Base-by-base conservation (phyloP, 1,140 invertebrate species). In the Mya arenaria region DNA sequence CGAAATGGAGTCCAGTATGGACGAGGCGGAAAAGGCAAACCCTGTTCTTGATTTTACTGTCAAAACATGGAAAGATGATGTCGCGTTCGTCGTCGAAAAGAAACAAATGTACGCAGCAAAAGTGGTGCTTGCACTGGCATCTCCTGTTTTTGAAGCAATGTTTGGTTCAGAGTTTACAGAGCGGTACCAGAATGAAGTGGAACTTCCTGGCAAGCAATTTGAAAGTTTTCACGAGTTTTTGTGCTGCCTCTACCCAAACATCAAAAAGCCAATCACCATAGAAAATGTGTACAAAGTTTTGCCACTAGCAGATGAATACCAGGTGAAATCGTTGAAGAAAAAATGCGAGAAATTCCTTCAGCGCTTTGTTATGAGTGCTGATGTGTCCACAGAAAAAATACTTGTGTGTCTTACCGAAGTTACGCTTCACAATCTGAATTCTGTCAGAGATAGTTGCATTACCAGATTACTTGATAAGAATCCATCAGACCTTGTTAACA, bases 101-200 rank as follows among this genome's bases (percentile, higher is more conserved):
- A 72, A 72, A 48, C 28, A 19, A 5, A 19, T 72, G 32, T 58
- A 72, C 34, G 69, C 52, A n/a, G 48, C 69, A 36, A 72, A 72
- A 23, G 19, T 30, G 4, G 69, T 72, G 0, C 48, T 72, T 37
- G 69, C 69, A 10, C 30, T 72, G 15, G 17, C 55, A 25, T 72
- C 69, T 0, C 69, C 69, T 25, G 69, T 72, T 23, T 72, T 72
- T 58, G 69, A 72, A 48, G 23, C 52, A 19, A 72, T 72, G 69
- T 72, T 72, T 72, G 52, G 52, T 15, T 28, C 48, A 5, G 28
- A 58, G 28, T 72, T 72, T 34, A 56, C 32, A 34, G 69, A 72
- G 32, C 55, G 55, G 32, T 13, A 23, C 41, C 28, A 58, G 5
- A 58, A 72, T 52, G 69, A 72, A 52, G 52, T 72, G 10, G 25